These are phyloP conservation scores for Alaudala cheleensis DNA, from an alignment of 2,113 vertebrate genomes.

Conservation along the genomic window DNA sequence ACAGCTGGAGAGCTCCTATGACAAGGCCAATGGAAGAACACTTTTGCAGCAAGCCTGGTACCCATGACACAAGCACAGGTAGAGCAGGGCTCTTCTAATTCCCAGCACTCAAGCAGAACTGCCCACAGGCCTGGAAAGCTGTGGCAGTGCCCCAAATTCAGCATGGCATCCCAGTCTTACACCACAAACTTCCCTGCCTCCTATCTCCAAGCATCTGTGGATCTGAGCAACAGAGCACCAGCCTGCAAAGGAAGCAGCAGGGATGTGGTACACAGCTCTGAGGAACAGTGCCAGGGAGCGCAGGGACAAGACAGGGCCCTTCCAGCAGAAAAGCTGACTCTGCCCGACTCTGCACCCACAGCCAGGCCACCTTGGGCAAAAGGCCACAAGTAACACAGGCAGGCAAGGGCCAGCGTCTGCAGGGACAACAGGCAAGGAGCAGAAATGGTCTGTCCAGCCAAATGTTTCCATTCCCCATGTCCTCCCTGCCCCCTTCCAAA, in stretches of 20 bases:
- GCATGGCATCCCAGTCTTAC: neutral
- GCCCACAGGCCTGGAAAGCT: neutral
- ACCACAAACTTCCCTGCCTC: neutral
- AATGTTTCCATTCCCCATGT: slow-evolving; percentile 74
- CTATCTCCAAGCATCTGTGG: neutral
- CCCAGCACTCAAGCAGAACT: neutral
- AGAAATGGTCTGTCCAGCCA: slow-evolving; percentile 40
- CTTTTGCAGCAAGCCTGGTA: neutral
- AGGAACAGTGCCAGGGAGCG: neutral
- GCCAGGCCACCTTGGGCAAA: neutral
- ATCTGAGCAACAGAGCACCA: neutral
- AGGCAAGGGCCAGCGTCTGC: neutral
- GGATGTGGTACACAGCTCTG: neutral
- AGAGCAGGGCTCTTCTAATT: neutral
- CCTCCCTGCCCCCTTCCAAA: slow-evolving; percentile 71
- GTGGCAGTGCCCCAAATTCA: neutral
- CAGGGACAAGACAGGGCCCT: neutral
- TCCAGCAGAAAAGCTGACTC: neutral
- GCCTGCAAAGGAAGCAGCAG: neutral
- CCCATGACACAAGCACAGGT: neutral
- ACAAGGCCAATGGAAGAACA: neutral
- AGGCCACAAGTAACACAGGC: neutral
- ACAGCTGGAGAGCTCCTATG: neutral
- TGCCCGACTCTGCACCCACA: accelerated
- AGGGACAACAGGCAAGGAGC: slow-evolving; percentile 11